phyloP scores from a whole-genome alignment of 2,113 vertebrate genomes.

The Hymenochirus boettgeri region DNA sequence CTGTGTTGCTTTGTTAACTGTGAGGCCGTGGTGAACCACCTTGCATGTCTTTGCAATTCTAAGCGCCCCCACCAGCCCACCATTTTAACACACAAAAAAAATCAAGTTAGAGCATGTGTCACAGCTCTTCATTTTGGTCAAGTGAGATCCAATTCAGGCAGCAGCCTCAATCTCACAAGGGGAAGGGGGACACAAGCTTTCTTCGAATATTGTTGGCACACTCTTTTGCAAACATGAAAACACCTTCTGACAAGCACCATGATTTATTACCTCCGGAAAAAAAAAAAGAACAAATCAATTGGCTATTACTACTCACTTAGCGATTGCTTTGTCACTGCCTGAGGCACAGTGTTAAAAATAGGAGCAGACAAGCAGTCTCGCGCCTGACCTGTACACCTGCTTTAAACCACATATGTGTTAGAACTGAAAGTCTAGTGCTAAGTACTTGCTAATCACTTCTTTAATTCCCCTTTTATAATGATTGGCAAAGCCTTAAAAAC shows the following conservation, averaged over 20 bases:
- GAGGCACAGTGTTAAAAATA: conserved; percentile 80
- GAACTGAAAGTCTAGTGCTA: neutral
- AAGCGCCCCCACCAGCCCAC: conserved; percentile 47
- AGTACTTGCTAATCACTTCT: conserved; percentile 6
- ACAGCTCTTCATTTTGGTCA: conserved; percentile 45
- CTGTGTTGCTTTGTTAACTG: conserved; percentile 38
- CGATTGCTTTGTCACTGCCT: conserved; percentile 86
- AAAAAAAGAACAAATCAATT: conserved; percentile 92
- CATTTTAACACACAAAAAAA: conserved; percentile 21
- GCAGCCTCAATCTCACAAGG: conserved; percentile 49
- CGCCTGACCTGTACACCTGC: conserved; percentile 51
- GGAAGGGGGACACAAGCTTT: conserved; percentile 70
- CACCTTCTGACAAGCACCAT: conserved; percentile 82
- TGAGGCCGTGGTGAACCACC: conserved; percentile 49
- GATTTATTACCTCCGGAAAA: conserved; percentile 94
- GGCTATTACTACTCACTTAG: conserved; percentile 97
- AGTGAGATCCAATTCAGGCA: conserved; percentile 44
- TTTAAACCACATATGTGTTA: conserved; percentile 43
- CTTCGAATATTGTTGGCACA: conserved; percentile 87
- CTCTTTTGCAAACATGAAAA: conserved; percentile 78
- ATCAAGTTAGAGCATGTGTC: conserved; percentile 44
- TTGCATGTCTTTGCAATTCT: conserved; percentile 39
- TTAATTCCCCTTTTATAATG: too few relatives aligned
- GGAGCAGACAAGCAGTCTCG: conserved; percentile 64
- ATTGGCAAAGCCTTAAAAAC: too few relatives aligned